Percentiles rank a stretch among this genome's conserved stretches.
phyloP scores from a whole-genome alignment of 1,140 invertebrate genomes.

The Apis florea region DNA sequence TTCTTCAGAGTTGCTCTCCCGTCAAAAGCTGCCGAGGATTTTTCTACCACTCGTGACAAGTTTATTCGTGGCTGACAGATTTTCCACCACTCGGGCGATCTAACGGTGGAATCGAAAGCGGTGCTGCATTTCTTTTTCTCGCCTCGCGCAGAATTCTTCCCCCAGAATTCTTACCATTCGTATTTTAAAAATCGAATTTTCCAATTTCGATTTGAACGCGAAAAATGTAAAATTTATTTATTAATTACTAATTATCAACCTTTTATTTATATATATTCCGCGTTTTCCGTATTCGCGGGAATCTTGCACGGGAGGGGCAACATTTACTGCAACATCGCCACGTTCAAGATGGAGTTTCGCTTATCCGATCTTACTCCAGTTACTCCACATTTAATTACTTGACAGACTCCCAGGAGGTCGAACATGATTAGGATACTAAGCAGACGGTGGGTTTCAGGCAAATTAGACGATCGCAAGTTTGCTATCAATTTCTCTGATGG shows the following conservation, averaged over 20 bases:
- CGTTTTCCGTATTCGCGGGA: background rate
- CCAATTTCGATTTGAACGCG: too few species aligned
- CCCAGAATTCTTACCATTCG: too few species aligned
- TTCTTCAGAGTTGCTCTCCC: background rate
- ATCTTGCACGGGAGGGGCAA: background rate
- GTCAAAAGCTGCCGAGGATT: background rate
- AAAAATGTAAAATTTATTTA: too few species aligned
- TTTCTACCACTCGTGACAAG: background rate
- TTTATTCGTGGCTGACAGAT: background rate
- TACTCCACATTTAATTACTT: slow-evolving; percentile 42
- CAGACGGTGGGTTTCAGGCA: slow-evolving; percentile 4
- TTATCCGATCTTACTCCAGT: slow-evolving; percentile 26
- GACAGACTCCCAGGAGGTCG: slow-evolving; percentile 19
- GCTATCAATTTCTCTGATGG: slow-evolving; percentile 30
- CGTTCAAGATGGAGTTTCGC: background rate
- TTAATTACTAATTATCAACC: background rate
- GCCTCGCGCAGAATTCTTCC: too few species aligned
- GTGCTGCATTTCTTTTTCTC: background rate
- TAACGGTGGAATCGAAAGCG: background rate
- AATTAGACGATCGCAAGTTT: slow-evolving; percentile 47
- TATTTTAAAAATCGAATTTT: too few species aligned
- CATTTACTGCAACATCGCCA: background rate
- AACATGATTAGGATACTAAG: slow-evolving; percentile 32
- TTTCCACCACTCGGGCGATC: background rate
- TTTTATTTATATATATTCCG: background rate